Percentiles rank a stretch among this genome's conserved stretches.
These are phyloP conservation scores for Perizoma affinitatum DNA, from an alignment of 2,888 invertebrate genomes.

Conservation along the genomic window DNA sequence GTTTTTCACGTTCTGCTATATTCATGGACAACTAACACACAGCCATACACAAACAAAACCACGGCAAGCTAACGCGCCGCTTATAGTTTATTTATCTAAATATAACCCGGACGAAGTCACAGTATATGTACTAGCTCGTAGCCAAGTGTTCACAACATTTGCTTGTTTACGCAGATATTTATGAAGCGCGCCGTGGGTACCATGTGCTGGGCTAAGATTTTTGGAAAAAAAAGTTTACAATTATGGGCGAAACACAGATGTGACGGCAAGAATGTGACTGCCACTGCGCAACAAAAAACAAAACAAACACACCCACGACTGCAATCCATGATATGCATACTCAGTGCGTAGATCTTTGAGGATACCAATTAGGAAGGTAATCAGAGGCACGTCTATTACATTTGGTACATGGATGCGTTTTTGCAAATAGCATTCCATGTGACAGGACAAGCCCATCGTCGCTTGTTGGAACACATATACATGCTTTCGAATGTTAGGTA, in stretches of 20 bases:
- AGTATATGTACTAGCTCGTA: conserved; percentile 41
- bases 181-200: conserved; percentile 70
- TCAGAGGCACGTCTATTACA: too few relatives aligned
- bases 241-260: conserved; percentile 24
- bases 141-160: conserved; percentile 72
- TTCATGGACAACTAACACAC: not conserved
- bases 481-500: too few relatives aligned
- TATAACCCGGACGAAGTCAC: conserved; percentile 58
- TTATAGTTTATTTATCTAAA: conserved; percentile 73
- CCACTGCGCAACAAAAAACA: too few relatives aligned
- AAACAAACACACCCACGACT: too few relatives aligned
- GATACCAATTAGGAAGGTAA: too few relatives aligned
- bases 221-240: conserved; percentile 36
- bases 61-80: conserved; percentile 28
- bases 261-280: not conserved
- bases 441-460: too few relatives aligned
- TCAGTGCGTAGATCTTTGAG: too few relatives aligned
- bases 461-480: too few relatives aligned
- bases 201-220: conserved; percentile 56
- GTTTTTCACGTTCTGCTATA: too few relatives aligned
- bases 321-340: too few relatives aligned
- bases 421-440: too few relatives aligned
- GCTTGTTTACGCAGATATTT: conserved; percentile 63
- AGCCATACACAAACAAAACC: conserved; percentile 15
- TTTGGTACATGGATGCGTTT: too few relatives aligned